Evolutionary conservation across 2,113 vertebrate species (phyloP).

Genomic region (Coreoperca whiteheadi): DNA sequence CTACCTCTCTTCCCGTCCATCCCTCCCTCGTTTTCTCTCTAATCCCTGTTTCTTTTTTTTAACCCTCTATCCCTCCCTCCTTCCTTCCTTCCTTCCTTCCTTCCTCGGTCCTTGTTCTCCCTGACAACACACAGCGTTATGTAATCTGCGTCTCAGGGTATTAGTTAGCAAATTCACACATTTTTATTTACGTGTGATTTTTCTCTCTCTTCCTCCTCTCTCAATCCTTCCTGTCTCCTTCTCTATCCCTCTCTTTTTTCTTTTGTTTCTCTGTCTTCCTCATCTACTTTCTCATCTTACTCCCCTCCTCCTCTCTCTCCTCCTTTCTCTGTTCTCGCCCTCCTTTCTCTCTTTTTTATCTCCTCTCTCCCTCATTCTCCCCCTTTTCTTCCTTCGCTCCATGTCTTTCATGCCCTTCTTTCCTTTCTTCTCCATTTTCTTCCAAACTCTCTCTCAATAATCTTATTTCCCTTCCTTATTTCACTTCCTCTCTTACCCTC

Average conservation of each 20-base stretch:
- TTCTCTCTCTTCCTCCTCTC: constrained; percentile 1
- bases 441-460: constrained; percentile 46
- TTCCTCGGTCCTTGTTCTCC: constrained; percentile 71
- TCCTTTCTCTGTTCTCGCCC: constrained; percentile 16
- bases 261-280: not conserved
- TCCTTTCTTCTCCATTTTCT: constrained; percentile 21
- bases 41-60: constrained; percentile 37
- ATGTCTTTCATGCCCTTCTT: not conserved
- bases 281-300: not conserved
- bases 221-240: constrained; percentile 18
- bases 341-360: not conserved
- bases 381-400: not conserved
- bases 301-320: not conserved
- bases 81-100: constrained; percentile 47
- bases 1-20: constrained; percentile 20
- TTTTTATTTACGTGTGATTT: constrained; percentile 77
- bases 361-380: not conserved
- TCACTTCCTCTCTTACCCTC: constrained; percentile 24
- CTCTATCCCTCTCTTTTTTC: constrained; percentile 1
- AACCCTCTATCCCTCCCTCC: constrained; percentile 21
- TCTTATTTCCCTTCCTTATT: constrained; percentile 46
- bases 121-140: constrained; percentile 78
- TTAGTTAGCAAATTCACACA: constrained; percentile 80
- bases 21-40: constrained; percentile 35
- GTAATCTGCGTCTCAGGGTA: constrained; percentile 76